Percentiles rank a stretch among this genome's conserved stretches.
These are phyloP conservation scores for Trichomycterus rosablanca DNA, from an alignment of 2,113 vertebrate species.

Conservation along the genomic window DNA sequence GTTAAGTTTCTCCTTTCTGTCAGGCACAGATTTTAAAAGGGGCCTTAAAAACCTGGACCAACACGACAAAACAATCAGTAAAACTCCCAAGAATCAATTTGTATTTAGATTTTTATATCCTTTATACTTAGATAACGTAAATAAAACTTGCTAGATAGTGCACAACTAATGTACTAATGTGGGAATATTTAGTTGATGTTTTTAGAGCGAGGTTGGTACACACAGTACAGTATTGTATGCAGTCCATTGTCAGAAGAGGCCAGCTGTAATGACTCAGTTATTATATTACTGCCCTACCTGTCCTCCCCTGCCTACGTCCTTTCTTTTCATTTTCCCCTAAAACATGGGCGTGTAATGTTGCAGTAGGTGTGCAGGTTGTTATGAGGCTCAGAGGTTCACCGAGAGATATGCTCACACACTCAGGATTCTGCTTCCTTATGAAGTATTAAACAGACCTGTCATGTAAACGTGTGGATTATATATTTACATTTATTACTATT, in stretches of 20 bases:
- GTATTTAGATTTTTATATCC: too few species aligned
- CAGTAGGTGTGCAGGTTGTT: slow-evolving; percentile 44
- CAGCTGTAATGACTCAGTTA: slow-evolving; percentile 34
- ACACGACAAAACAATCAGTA: too few species aligned
- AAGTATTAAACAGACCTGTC: slow-evolving; percentile 32
- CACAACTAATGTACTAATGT: too few species aligned
- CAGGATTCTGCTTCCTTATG: slow-evolving; percentile 38
- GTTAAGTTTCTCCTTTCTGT: too few species aligned
- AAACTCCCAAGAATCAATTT: too few species aligned
- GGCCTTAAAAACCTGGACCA: too few species aligned
- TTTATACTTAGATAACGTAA: too few species aligned
- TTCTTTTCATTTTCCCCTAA: slow-evolving; percentile 34
- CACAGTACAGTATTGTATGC: background rate
- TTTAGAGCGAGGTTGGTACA: background rate
- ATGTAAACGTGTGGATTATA: background rate
- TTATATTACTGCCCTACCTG: slow-evolving; percentile 35
- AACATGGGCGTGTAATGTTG: slow-evolving; percentile 40
- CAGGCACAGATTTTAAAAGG: too few species aligned
- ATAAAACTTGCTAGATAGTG: too few species aligned
- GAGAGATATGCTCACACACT: slow-evolving; percentile 38
- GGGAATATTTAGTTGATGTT: too few species aligned
- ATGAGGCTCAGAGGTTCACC: slow-evolving; percentile 41
- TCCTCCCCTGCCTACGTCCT: background rate
- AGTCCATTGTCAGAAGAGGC: background rate
- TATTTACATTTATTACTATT: background rate